These are phyloP conservation scores for Heliconius hortense DNA, from an alignment of 2,888 invertebrate genomes.

Conservation along the genomic window DNA sequence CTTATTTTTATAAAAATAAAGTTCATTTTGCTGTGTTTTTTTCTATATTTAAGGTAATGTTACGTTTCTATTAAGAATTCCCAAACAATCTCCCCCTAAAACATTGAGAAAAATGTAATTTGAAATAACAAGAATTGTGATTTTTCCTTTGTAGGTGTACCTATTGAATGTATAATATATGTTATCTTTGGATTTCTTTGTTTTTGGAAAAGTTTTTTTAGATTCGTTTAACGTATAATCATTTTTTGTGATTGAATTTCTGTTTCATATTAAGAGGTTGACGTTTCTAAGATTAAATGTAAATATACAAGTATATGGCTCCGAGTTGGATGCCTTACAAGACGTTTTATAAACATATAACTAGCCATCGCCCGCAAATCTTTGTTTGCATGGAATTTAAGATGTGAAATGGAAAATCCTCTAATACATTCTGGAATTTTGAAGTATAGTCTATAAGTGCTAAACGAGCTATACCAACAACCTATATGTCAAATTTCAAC, in stretches of 20 bases:
- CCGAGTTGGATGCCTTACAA: background rate
- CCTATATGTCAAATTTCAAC: no score
- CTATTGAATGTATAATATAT: conserved; percentile 40
- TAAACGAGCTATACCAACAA: no score
- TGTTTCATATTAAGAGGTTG: background rate
- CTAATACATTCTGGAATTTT: no score
- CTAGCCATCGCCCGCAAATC: no score
- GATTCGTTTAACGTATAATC: conserved; percentile 18
- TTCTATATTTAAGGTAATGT: conserved; percentile 51
- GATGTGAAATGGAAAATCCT: no score
- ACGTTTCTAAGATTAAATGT: background rate
- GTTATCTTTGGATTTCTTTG: conserved; percentile 15
- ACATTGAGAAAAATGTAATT: conserved; percentile 69
- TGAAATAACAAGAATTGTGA: conserved; percentile 69
- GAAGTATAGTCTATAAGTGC: no score
- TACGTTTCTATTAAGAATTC: conserved; percentile 66
- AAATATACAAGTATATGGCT: background rate
- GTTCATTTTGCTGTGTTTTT: conserved; percentile 35
- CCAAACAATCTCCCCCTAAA: conserved; percentile 61
- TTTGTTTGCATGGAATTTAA: no score
- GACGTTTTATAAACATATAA: background rate
- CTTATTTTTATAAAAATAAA: conserved; percentile 33
- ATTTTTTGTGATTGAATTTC: conserved; percentile 19
- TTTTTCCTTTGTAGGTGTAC: conserved; percentile 47
- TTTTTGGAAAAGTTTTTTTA: conserved; percentile 21